Conservation (phyloP, 2,113 vertebrate species). For the Octodon degus region DNA sequence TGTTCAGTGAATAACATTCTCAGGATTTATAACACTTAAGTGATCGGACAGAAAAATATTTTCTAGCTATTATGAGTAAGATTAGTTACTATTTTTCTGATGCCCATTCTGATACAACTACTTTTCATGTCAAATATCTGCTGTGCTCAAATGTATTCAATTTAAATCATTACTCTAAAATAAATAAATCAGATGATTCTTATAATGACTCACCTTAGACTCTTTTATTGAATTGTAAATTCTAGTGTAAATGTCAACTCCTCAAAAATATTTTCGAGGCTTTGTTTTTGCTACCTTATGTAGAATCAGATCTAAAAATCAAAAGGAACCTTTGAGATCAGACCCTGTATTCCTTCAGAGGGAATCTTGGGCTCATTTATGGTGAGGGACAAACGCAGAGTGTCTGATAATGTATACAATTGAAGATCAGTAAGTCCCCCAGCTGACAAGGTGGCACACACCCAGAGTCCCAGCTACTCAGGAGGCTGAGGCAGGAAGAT, state of each 20-base stretch:
- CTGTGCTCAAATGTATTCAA: conserved; percentile 55
- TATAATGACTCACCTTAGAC: conserved; percentile 72
- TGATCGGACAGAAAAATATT: conserved; percentile 84
- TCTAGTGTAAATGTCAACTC: conserved; percentile 29
- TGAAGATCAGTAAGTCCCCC: not conserved
- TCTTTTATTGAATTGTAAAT: conserved; percentile 38
- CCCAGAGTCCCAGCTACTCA: not conserved
- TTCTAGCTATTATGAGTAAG: conserved; percentile 72
- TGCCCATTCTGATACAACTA: conserved; percentile 74
- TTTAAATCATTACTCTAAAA: conserved; percentile 82
- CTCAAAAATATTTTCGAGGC: not conserved
- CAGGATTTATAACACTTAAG: conserved; percentile 79
- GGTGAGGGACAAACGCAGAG: not conserved
- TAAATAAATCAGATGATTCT: conserved; percentile 81
- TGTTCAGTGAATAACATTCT: conserved; percentile 74
- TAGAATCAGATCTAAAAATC: conserved; percentile 34
- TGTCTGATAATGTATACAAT: not conserved
- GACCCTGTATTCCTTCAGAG: not conserved
- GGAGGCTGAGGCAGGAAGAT: not conserved
- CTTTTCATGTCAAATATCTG: conserved; percentile 82
- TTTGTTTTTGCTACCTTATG: conserved; percentile 47
- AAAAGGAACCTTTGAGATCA: not conserved
- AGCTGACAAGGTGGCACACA: not conserved
- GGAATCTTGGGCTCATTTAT: not conserved
- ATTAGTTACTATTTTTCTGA: conserved; percentile 79